Conservation (phyloP, 1,140 invertebrate species). For the Drosophila nannoptera region DNA sequence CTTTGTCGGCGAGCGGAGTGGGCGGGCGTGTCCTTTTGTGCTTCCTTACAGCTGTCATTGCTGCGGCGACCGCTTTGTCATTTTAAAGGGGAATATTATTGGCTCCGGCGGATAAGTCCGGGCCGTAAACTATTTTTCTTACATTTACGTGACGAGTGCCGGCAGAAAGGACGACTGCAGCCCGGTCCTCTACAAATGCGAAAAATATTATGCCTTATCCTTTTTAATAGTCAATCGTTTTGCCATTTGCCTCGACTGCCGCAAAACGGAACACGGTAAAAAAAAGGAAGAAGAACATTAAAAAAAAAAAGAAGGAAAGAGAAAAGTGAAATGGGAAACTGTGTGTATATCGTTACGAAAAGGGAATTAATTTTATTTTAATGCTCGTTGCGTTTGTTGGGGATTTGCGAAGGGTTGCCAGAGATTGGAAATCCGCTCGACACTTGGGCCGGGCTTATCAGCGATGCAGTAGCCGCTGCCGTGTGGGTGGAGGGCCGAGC, state of each 20-base stretch:
- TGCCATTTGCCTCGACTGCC: slow-evolving; percentile 50
- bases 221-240: slow-evolving; percentile 77
- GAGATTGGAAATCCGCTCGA: slow-evolving; percentile 46
- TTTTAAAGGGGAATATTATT: slow-evolving; percentile 66
- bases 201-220: slow-evolving; percentile 76
- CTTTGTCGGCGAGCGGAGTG: neutral
- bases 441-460: slow-evolving; percentile 54
- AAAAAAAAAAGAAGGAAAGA: slow-evolving; percentile 2
- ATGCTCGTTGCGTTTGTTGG: slow-evolving; percentile 63
- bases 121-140: slow-evolving; percentile 73
- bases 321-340: too few species aligned
- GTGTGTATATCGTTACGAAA: slow-evolving; percentile 2
- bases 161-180: neutral
- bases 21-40: slow-evolving; percentile 13
- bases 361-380: slow-evolving; percentile 73
- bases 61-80: slow-evolving; percentile 52
- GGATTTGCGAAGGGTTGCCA: slow-evolving; percentile 52
- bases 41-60: slow-evolving; percentile 25
- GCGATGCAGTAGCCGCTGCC: slow-evolving; percentile 49
- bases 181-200: slow-evolving; percentile 53
- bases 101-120: slow-evolving; percentile 61
- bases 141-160: slow-evolving; percentile 65
- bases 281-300: slow-evolving; percentile 3
- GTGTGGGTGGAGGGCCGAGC: too few species aligned
- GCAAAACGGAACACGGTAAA: slow-evolving; percentile 30